phyloP scores from a whole-genome alignment of 2,888 invertebrate species.

The Aricia artaxerxes region DNA sequence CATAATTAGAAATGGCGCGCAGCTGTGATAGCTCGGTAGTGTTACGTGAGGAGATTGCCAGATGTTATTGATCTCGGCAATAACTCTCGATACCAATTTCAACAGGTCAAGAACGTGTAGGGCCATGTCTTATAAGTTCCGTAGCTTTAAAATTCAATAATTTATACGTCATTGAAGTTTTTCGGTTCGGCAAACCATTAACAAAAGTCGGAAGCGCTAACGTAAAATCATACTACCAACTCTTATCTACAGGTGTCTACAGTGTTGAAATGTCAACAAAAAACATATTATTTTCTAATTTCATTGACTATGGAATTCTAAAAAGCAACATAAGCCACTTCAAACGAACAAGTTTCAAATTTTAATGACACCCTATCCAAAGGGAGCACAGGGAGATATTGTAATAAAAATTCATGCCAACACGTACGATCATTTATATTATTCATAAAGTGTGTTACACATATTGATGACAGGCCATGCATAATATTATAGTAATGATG shows the following conservation, averaged over 20 bases:
- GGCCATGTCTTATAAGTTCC: neutral
- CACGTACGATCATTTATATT: conserved; percentile 1
- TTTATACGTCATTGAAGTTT: no score
- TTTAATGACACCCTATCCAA: neutral
- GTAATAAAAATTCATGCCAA: neutral
- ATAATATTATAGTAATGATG: neutral
- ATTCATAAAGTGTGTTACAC: neutral
- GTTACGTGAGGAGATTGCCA: neutral
- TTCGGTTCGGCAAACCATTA: no score
- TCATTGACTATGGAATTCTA: neutral
- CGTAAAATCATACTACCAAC: no score
- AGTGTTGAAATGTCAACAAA: no score
- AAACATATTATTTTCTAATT: neutral
- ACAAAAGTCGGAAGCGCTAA: no score
- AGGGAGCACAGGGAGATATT: neutral
- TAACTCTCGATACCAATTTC: conserved; percentile 16
- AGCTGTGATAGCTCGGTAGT: neutral
- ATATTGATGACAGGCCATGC: neutral
- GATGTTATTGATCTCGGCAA: conserved; percentile 18
- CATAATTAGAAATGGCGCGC: conserved; percentile 12
- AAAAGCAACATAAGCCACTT: neutral
- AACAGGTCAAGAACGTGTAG: neutral
- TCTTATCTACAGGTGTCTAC: no score
- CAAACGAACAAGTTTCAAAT: neutral
- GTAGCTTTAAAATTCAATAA: neutral